phyloP scores from a whole-genome alignment of 2,888 invertebrate species.

The Pyrrhia umbra region DNA sequence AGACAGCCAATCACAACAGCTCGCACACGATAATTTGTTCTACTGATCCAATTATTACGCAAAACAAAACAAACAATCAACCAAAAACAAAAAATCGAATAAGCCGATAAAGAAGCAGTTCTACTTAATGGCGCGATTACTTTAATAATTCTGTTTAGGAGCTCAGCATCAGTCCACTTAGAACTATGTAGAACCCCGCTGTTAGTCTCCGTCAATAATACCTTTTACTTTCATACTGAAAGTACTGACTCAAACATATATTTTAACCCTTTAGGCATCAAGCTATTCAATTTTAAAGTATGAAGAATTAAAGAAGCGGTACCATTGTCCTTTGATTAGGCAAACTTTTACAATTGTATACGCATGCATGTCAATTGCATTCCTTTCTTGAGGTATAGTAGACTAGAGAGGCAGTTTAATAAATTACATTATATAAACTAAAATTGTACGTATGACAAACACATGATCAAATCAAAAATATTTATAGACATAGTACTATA shows the following conservation, averaged over 20 bases:
- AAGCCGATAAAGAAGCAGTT: slow-evolving; percentile 15
- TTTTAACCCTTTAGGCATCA: slow-evolving; percentile 4
- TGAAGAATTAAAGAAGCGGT: slow-evolving; percentile 1
- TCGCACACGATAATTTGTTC: too few relatives aligned
- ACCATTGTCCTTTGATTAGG: slow-evolving; percentile 9
- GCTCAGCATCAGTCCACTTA: slow-evolving; percentile 43
- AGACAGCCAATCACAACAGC: too few relatives aligned
- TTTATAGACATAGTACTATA: background rate
- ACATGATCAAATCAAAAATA: slow-evolving; percentile 12
- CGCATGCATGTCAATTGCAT: too few relatives aligned
- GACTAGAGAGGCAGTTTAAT: too few relatives aligned
- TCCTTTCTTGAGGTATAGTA: too few relatives aligned
- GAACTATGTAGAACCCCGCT: slow-evolving; percentile 39
- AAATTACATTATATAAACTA: too few relatives aligned
- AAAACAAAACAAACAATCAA: background rate
- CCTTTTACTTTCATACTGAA: slow-evolving; percentile 4
- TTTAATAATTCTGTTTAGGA: slow-evolving; percentile 37
- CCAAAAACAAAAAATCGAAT: too few relatives aligned
- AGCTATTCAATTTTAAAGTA: too few relatives aligned
- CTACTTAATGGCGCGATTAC: slow-evolving; percentile 23
- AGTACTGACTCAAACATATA: background rate
- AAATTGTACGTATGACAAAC: slow-evolving; percentile 29
- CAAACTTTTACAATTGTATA: slow-evolving; percentile 14
- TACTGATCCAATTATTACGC: background rate
- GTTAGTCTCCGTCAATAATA: slow-evolving; percentile 27